Evolutionary conservation across 1,140 invertebrate species (phyloP).

Genomic region (Drosophila bocki): DNA sequence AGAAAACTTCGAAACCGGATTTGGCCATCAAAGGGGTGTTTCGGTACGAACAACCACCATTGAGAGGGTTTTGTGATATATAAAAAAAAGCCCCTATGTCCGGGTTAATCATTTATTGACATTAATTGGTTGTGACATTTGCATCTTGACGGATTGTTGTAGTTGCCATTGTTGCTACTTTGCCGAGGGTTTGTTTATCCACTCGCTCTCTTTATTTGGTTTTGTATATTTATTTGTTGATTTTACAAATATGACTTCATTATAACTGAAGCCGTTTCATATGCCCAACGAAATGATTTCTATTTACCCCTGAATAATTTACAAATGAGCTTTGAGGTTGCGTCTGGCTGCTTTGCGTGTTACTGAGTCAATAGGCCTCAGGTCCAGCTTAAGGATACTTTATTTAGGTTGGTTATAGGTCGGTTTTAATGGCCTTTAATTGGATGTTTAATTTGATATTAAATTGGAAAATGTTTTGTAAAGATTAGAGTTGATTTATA

Average conservation of each 20-base stretch:
- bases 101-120: constrained; percentile 76
- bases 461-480: neutral
- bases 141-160: constrained; percentile 80
- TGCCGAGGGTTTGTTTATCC: constrained; percentile 63
- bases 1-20: constrained; percentile 46
- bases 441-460: neutral
- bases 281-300: constrained; percentile 22
- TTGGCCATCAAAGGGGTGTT: constrained; percentile 45
- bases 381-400: constrained; percentile 25
- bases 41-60: constrained; percentile 39
- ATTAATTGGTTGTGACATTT: constrained; percentile 85
- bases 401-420: constrained; percentile 5
- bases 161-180: constrained; percentile 82
- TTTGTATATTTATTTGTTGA: constrained; percentile 44
- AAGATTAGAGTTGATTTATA: neutral
- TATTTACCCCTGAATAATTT: constrained; percentile 69
- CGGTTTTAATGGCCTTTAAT: constrained; percentile 8
- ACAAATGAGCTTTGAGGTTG: constrained; percentile 72
- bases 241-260: constrained; percentile 81
- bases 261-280: constrained; percentile 56
- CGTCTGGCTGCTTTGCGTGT: constrained; percentile 56
- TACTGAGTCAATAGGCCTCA: constrained; percentile 63
- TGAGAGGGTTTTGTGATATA: neutral
- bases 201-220: constrained; percentile 22
- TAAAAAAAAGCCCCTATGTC: constrained; percentile 12